Percentiles rank a stretch among this genome's conserved stretches.
phyloP scores from a whole-genome alignment of 2,888 invertebrate species.

The Euplagia quadripunctaria region DNA sequence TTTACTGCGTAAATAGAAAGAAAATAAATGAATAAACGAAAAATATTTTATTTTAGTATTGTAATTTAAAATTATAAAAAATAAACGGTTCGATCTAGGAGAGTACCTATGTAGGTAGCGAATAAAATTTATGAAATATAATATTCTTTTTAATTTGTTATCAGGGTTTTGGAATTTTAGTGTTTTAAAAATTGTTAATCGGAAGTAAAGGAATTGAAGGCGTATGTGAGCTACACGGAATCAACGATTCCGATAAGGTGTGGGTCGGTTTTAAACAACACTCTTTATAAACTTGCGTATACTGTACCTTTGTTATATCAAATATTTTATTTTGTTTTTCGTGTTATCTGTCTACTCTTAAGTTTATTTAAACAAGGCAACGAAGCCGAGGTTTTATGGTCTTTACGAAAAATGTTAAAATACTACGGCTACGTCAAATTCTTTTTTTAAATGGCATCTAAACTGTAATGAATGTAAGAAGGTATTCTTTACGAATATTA shows the following conservation, averaged over 20 bases:
- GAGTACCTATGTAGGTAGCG: conserved; percentile 68
- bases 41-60: conserved; percentile 66
- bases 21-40: conserved; percentile 44
- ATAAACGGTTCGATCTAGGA: conserved; percentile 63
- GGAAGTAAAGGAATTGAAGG: conserved; percentile 51
- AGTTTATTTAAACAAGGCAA: background rate
- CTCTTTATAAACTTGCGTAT: conserved; percentile 8
- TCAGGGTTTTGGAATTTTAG: conserved; percentile 22
- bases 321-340: background rate
- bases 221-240: conserved; percentile 25
- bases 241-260: conserved; percentile 1
- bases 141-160: conserved; percentile 28
- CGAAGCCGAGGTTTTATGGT: background rate
- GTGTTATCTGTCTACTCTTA: background rate
- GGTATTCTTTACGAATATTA: background rate
- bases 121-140: conserved; percentile 65
- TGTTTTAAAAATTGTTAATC: conserved; percentile 28
- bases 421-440: background rate
- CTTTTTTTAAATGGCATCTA: background rate
- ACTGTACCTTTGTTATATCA: background rate
- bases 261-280: conserved; percentile 27
- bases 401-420: background rate
- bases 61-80: conserved; percentile 66
- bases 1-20: conserved; percentile 53
- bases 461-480: background rate